These are phyloP conservation scores for Triops cancriformis DNA, from an alignment of 1,140 invertebrate genomes.

Conservation along the genomic window DNA sequence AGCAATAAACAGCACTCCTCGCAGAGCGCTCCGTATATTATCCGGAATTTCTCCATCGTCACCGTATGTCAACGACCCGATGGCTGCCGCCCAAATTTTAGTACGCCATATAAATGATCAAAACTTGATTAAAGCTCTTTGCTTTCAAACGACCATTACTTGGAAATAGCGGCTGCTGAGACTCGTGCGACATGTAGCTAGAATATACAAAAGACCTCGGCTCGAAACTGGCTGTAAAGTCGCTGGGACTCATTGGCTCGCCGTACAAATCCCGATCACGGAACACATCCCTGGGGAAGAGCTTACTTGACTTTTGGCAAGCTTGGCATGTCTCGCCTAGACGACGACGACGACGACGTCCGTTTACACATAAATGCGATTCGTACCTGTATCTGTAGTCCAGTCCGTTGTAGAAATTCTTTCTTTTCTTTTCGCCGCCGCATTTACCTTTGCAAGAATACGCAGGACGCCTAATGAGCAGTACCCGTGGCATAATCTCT, in stretches of 20 bases:
- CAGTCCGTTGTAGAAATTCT: constrained; percentile 27
- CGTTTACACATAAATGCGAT: background rate
- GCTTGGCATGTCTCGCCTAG: background rate
- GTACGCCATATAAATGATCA: background rate
- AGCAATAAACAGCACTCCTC: constrained; percentile 91
- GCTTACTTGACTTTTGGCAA: background rate
- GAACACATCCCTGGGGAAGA: constrained; percentile 8
- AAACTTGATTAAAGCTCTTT: background rate
- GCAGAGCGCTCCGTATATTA: constrained; percentile 79
- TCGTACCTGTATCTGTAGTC: constrained; percentile 12
- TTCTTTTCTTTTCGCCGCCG: constrained; percentile 22
- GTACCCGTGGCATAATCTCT: constrained; percentile 73
- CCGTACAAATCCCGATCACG: constrained; percentile 17
- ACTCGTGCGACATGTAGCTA: constrained; percentile 15
- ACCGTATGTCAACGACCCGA: constrained; percentile 24
- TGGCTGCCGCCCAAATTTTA: constrained; percentile 8
- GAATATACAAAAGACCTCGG: constrained; percentile 21
- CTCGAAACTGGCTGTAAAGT: constrained; percentile 24
- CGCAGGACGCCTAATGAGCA: constrained; percentile 79
- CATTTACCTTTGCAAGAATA: constrained; percentile 37
- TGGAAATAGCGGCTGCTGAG: constrained; percentile 23
- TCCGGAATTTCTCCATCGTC: constrained; percentile 38
- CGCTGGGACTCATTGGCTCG: constrained; percentile 23
- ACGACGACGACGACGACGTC: background rate
- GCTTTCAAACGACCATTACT: background rate